Conservation (phyloP, 1,140 invertebrate genomes). For the Drosophila kikkawai region DNA sequence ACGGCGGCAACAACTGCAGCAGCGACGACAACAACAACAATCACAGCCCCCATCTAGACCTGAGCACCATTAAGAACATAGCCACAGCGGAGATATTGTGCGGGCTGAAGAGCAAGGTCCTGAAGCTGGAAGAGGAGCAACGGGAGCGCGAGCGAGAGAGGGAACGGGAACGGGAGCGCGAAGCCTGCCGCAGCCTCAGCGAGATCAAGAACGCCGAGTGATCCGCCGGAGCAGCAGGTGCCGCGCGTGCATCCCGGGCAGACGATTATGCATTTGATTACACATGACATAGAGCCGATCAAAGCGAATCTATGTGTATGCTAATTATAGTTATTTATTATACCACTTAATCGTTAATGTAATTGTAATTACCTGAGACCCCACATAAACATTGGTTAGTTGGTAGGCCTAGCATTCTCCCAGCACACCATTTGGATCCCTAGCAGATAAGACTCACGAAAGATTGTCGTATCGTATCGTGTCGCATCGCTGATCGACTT, state of each 20-base stretch:
- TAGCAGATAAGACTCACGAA: slow-evolving; percentile 62
- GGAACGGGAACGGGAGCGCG: slow-evolving; percentile 45
- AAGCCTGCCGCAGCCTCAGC: slow-evolving; percentile 70
- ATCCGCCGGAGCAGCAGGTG: slow-evolving; percentile 26
- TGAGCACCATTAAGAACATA: slow-evolving; percentile 82
- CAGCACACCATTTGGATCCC: slow-evolving; percentile 44
- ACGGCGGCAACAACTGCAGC: slow-evolving; percentile 42
- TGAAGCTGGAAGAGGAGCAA: slow-evolving; percentile 78
- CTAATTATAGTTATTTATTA: slow-evolving; percentile 83
- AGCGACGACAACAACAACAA: slow-evolving; percentile 68
- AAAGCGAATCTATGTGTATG: slow-evolving; percentile 57
- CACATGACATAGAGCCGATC: slow-evolving; percentile 48
- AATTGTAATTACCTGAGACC: slow-evolving; percentile 63
- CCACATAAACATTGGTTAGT: slow-evolving; percentile 65
- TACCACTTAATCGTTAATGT: slow-evolving; percentile 78
- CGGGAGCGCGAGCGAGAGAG: slow-evolving; percentile 64
- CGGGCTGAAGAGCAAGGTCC: slow-evolving; percentile 80
- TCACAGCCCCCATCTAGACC: slow-evolving; percentile 70
- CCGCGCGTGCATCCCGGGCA: slow-evolving; percentile 1
- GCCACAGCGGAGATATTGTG: slow-evolving; percentile 80
- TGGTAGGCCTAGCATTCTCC: slow-evolving; percentile 59
- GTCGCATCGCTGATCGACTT: slow-evolving; percentile 52
- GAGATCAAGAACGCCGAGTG: slow-evolving; percentile 82
- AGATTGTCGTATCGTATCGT: slow-evolving; percentile 37
- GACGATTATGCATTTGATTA: slow-evolving; percentile 74